Evolutionary conservation across 2,797 vertebrate species (phyloP).

Genomic region (Ctenopoma kingsleyae): DNA sequence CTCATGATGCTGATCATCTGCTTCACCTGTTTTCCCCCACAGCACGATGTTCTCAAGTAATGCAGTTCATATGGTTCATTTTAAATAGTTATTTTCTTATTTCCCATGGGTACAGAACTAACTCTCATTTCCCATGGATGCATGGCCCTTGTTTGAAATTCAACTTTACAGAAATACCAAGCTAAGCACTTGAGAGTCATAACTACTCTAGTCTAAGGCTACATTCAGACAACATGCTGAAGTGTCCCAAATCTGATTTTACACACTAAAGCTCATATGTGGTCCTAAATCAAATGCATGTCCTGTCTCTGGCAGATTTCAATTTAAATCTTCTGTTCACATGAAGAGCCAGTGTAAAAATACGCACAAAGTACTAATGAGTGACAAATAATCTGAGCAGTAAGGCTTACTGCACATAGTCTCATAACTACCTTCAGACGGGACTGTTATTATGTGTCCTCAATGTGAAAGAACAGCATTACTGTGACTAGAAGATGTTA

Average conservation of each 20-base stretch:
- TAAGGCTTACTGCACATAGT: no score
- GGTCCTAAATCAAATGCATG: no score
- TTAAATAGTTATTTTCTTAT: neutral
- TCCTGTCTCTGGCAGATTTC: no score
- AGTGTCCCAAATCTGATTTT: no score
- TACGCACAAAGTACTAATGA: no score
- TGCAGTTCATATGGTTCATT: neutral
- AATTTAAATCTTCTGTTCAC: no score
- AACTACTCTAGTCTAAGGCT: neutral
- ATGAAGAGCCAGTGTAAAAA: no score
- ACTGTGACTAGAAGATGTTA: conserved; percentile 21
- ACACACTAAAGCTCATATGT: no score
- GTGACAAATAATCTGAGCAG: no score
- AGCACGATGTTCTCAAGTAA: neutral
- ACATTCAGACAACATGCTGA: no score
- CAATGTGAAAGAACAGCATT: neutral
- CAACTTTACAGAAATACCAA: neutral
- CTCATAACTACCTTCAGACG: neutral
- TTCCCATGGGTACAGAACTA: neutral
- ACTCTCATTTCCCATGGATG: neutral
- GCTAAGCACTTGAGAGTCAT: neutral
- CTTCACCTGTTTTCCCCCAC: conserved; percentile 6
- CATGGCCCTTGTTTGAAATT: no score
- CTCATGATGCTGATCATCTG: conserved; percentile 9
- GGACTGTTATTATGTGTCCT: neutral